Conservation (phyloP, 2,797 vertebrate genomes). For the Stomatorhinus walkeri region DNA sequence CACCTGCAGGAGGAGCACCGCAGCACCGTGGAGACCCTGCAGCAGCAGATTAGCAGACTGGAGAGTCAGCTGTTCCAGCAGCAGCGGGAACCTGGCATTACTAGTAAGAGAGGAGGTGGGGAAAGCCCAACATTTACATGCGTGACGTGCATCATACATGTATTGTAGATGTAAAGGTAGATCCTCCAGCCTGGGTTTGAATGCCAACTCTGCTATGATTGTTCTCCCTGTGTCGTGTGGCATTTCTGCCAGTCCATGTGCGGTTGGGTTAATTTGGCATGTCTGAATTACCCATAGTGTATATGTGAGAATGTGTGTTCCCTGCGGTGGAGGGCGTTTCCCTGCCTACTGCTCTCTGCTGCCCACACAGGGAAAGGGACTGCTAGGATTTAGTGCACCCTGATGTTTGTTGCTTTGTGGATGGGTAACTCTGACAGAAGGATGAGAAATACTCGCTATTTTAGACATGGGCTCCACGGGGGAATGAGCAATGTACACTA, state of each 20-base stretch:
- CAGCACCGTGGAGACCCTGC: constrained; percentile 67
- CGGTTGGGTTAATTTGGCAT: background rate
- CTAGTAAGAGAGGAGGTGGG: constrained; percentile 68
- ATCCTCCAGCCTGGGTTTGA: background rate
- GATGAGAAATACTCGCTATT: background rate
- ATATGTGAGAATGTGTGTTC: background rate
- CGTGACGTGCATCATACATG: background rate
- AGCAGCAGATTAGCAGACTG: constrained; percentile 76
- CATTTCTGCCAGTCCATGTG: background rate
- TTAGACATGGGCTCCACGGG: background rate
- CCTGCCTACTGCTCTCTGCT: background rate
- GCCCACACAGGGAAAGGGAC: background rate
- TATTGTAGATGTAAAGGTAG: background rate
- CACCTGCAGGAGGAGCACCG: constrained; percentile 69
- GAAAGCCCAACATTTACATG: constrained; percentile 61
- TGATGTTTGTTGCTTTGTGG: background rate
- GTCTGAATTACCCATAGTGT: background rate
- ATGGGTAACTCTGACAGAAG: background rate
- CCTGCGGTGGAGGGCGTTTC: background rate
- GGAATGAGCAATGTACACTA: background rate
- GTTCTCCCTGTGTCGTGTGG: background rate
- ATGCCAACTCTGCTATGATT: background rate
- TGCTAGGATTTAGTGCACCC: background rate
- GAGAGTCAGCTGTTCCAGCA: constrained; percentile 78
- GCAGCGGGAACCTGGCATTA: constrained; percentile 53